These are phyloP conservation scores for Melanchra persicariae DNA, from an alignment of 2,888 invertebrate genomes.

Conservation along the genomic window DNA sequence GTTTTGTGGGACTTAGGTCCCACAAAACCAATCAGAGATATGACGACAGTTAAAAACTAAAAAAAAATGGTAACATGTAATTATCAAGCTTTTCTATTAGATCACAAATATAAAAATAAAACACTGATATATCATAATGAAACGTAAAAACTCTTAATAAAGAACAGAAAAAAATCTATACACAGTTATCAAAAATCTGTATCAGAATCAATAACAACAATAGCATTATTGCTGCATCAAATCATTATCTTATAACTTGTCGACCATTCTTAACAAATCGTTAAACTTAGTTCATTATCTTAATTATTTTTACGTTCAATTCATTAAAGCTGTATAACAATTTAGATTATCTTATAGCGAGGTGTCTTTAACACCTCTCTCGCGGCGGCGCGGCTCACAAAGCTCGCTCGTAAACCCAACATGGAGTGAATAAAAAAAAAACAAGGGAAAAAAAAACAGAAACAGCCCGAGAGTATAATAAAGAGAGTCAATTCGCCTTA, in stretches of 20 bases:
- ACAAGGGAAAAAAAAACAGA: conserved; percentile 65
- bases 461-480: conserved; percentile 78
- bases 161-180: conserved; percentile 53
- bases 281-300: conserved; percentile 76
- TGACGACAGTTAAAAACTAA: background rate
- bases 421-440: conserved; percentile 73
- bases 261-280: conserved; percentile 70
- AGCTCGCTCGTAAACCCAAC: conserved; percentile 83
- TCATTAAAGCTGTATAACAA: conserved; percentile 78
- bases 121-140: conserved; percentile 40
- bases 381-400: conserved; percentile 77
- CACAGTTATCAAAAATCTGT: conserved; percentile 60
- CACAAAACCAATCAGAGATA: conserved; percentile 2
- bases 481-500: conserved; percentile 85
- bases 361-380: conserved; percentile 85
- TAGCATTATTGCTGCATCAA: conserved; percentile 63
- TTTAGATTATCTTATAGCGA: conserved; percentile 81
- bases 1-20: too few species aligned
- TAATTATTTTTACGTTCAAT: conserved; percentile 83
- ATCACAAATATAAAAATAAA: conserved; percentile 30
- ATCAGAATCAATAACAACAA: conserved; percentile 70
- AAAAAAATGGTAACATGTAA: conserved; percentile 4
- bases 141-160: conserved; percentile 54
- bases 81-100: conserved; percentile 36
- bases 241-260: conserved; percentile 66